Percentiles rank a stretch among this genome's conserved stretches.
Conservation (phyloP, 2,888 invertebrate species). For the Agriotes lineatus region DNA sequence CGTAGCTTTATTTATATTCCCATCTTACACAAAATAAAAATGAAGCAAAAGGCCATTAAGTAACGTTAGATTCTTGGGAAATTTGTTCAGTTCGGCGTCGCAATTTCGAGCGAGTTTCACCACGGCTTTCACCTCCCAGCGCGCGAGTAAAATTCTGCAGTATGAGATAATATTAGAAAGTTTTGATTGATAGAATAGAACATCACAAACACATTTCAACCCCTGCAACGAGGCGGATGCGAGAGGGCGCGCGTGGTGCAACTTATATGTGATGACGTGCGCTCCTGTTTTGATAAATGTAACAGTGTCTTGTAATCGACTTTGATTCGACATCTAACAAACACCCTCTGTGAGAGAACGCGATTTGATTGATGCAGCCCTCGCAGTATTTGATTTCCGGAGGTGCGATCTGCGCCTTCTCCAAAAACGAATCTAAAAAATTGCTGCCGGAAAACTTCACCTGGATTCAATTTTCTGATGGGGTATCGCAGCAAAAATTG, state of each 20-base stretch:
- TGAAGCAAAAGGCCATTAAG: too few species aligned
- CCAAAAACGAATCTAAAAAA: background rate
- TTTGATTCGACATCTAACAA: conserved; percentile 63
- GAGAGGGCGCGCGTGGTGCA: conserved; percentile 33
- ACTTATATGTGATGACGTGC: conserved; percentile 57
- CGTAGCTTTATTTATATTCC: too few species aligned
- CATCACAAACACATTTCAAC: conserved; percentile 50
- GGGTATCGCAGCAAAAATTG: too few species aligned
- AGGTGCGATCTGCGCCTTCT: conserved; percentile 18
- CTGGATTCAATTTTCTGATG: too few species aligned
- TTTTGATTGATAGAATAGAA: conserved; percentile 53
- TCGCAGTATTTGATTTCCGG: conserved; percentile 35
- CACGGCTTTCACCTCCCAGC: background rate
- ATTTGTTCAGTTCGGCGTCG: too few species aligned
- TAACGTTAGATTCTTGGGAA: too few species aligned
- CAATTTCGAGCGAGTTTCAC: background rate
- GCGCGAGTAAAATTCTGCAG: conserved; percentile 39
- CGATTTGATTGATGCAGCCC: conserved; percentile 46
- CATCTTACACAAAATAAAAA: too few species aligned
- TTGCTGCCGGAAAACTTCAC: background rate
- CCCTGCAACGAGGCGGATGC: conserved; percentile 41
- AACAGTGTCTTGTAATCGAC: conserved; percentile 60
- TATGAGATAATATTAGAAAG: conserved; percentile 45
- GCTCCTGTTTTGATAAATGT: conserved; percentile 62
- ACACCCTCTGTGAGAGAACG: conserved; percentile 49